Conservation (phyloP, 2,888 invertebrate genomes). For the Dione juno region DNA sequence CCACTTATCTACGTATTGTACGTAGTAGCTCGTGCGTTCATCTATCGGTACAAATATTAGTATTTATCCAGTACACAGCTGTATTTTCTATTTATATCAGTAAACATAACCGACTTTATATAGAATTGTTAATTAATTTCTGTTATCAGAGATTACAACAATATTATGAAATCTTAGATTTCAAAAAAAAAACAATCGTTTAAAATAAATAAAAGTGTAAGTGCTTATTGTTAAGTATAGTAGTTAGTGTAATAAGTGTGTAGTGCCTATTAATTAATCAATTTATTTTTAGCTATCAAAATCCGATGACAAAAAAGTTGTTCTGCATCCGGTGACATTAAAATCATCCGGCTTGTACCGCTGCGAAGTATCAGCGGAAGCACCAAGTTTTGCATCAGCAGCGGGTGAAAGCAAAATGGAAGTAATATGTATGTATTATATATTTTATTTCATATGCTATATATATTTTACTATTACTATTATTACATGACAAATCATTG, state of each 20-base stretch:
- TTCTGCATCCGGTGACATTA: conserved; percentile 86
- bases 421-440: conserved; percentile 89
- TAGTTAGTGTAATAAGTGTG: too few relatives aligned
- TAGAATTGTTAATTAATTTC: too few relatives aligned
- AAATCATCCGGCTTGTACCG: conserved; percentile 89
- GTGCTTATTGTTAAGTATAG: too few relatives aligned
- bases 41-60: conserved; percentile 7
- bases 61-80: conserved; percentile 10
- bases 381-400: conserved; percentile 89
- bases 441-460: too few relatives aligned
- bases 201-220: too few relatives aligned
- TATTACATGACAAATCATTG: too few relatives aligned
- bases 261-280: background rate
- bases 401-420: conserved; percentile 90
- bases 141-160: background rate
- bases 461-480: background rate
- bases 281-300: conserved; percentile 82
- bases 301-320: conserved; percentile 87
- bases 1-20: background rate
- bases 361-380: conserved; percentile 91
- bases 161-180: background rate
- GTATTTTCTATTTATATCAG: conserved; percentile 1
- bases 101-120: background rate
- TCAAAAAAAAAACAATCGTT: too few relatives aligned
- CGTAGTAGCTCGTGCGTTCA: conserved; percentile 5